Conservation (phyloP, 2,888 invertebrate genomes). For the Choristoneura rosaceana region DNA sequence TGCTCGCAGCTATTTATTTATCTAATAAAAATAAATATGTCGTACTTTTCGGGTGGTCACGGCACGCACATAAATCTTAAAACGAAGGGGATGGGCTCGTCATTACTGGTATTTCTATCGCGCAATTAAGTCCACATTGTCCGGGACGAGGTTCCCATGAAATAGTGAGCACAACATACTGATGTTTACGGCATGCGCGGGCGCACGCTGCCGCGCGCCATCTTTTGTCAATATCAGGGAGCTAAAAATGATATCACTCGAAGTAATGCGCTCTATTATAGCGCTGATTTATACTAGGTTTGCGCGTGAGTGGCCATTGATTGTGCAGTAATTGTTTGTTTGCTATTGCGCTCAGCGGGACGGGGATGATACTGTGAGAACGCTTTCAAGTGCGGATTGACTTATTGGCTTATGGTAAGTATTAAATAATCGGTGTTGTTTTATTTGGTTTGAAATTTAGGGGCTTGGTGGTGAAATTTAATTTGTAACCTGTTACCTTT, state of each 20-base stretch:
- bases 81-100: constrained; percentile 65
- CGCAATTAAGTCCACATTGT: constrained; percentile 82
- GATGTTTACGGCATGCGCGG: constrained; percentile 61
- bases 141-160: constrained; percentile 78
- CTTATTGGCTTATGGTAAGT: constrained; percentile 66
- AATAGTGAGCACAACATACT: constrained; percentile 64
- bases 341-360: constrained; percentile 59
- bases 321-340: constrained; percentile 83
- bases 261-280: constrained; percentile 67
- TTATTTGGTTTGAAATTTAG: constrained; percentile 47
- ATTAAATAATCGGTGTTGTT: constrained; percentile 54
- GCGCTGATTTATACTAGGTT: constrained; percentile 72
- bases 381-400: constrained; percentile 58
- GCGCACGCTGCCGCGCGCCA: constrained; percentile 64
- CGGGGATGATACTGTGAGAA: constrained; percentile 68
- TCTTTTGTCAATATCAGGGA: constrained; percentile 64
- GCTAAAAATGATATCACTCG: constrained; percentile 70
- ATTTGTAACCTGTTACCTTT: not conserved
- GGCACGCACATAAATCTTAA: constrained; percentile 72
- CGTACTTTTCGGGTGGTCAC: constrained; percentile 70
- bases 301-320: constrained; percentile 73
- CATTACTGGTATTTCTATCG: constrained; percentile 79
- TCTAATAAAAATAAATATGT: constrained; percentile 68
- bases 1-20: constrained; percentile 79
- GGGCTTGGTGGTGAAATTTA: constrained; percentile 33